These are phyloP conservation scores for Stegodyphus dumicola DNA, from an alignment of 1,140 invertebrate genomes.

Conservation along the genomic window DNA sequence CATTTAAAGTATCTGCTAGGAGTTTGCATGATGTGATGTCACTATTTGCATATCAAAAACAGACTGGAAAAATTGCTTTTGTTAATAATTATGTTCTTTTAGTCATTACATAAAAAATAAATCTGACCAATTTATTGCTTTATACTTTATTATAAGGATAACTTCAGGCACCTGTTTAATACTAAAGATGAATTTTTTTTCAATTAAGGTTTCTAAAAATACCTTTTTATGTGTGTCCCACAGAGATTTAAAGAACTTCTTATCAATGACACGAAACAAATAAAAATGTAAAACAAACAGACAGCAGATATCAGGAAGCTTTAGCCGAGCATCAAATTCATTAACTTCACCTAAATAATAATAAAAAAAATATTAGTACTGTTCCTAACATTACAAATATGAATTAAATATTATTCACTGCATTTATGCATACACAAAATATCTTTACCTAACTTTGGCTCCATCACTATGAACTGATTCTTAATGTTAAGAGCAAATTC, in stretches of 20 bases:
- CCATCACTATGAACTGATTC: conserved; percentile 75
- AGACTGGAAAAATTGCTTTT: too few relatives aligned
- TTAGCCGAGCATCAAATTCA: conserved; percentile 71
- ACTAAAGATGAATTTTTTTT: too few relatives aligned
- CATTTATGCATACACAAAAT: conserved; percentile 67
- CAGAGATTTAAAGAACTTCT: conserved; percentile 79
- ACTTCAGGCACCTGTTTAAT: too few relatives aligned
- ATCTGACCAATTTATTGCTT: too few relatives aligned
- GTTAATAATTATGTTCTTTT: too few relatives aligned
- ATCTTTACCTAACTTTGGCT: conserved; percentile 68
- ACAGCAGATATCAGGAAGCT: conserved; percentile 79
- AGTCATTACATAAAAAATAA: too few relatives aligned
- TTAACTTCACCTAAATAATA: conserved; percentile 67
- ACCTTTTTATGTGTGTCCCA: conserved; percentile 82
- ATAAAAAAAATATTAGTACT: too few relatives aligned
- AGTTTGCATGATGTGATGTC: too few relatives aligned
- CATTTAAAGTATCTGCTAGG: too few relatives aligned
- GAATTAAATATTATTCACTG: conserved; percentile 7
- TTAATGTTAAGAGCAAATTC: conserved; percentile 80
- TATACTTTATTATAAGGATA: too few relatives aligned
- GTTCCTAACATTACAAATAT: background rate
- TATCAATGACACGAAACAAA: conserved; percentile 82
- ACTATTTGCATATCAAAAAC: too few relatives aligned
- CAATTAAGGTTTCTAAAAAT: conserved; percentile 13
- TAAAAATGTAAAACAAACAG: conserved; percentile 79